Conservation (phyloP, 2,113 vertebrate species). For the Nansenia antarctica region DNA sequence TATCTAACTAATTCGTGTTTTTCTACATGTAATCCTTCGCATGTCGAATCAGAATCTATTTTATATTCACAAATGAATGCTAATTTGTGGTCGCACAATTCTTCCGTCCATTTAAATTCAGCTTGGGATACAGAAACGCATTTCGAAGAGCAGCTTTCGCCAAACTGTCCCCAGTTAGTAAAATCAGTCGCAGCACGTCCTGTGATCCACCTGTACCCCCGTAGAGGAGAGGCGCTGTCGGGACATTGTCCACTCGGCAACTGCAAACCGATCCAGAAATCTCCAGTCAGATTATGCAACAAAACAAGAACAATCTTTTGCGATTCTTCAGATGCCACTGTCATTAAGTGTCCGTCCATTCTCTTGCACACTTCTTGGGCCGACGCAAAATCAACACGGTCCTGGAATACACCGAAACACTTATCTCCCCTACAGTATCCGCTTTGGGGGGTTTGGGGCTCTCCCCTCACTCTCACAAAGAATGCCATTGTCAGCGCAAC, state of each 20-base stretch:
- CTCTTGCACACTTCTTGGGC: constrained; percentile 42
- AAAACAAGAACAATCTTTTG: constrained; percentile 31
- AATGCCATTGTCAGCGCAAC: constrained; percentile 31
- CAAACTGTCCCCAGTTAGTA: constrained; percentile 28
- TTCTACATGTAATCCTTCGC: neutral
- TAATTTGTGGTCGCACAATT: constrained; percentile 1
- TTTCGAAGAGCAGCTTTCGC: neutral
- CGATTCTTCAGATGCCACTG: constrained; percentile 37
- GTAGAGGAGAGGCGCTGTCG: neutral
- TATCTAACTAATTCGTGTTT: constrained; percentile 14
- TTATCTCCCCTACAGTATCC: constrained; percentile 49
- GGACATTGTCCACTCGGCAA: neutral
- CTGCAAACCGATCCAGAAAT: constrained; percentile 71
- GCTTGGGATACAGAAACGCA: constrained; percentile 40
- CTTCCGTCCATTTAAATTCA: constrained; percentile 27
- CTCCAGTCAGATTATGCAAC: constrained; percentile 31
- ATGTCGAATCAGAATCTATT: too few species aligned
- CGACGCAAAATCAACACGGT: constrained; percentile 11
- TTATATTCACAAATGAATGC: constrained; percentile 44
- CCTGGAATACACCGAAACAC: constrained; percentile 48
- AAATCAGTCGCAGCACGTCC: constrained; percentile 21
- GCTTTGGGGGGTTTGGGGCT: neutral
- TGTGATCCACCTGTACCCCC: constrained; percentile 46
- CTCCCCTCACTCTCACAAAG: constrained; percentile 7
- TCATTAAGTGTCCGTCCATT: constrained; percentile 51